Base-by-base conservation (phyloP, 2,888 invertebrate genomes). In the Clanis bilineata region DNA sequence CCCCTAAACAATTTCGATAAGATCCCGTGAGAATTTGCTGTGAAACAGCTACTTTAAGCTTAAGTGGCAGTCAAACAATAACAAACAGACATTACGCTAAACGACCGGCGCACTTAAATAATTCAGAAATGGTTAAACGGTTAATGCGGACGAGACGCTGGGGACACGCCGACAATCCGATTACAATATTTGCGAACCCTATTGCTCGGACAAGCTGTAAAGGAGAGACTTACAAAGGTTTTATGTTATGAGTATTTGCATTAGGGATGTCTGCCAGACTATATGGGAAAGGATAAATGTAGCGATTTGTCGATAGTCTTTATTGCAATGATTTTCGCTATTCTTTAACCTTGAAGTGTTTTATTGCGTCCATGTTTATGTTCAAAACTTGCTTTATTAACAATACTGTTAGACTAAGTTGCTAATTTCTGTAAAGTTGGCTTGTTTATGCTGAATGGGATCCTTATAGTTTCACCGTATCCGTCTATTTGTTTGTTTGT, bases 131-230 rank as follows among this genome's bases (percentile, higher is more conserved):
- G 63, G 65, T 70, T 47, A 51, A 51, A 57, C 56, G 47, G 51
- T 60, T 47, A 61, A 64, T 25, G 59, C 56, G 51, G 45, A 41
- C 59, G 55, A 59, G 47, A 55, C 59, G 32, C 32, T 22, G 32
- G 55, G 54, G 41, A 22, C 43, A 22, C 43, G 73, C 71, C 62
- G 69, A 70, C 72, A 78, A 81, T 79, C 80, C 75, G 77, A 79
- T 80, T 77, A 80, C 73, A 69, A 67, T 77, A 79, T 80, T 81
- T 76, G 74, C 67, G 69, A 68, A 71, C 67, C 71, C 63, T 71
- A 71, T 67, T 63, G 62, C 64, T 62, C 60, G 66, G 38, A 36
- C 58, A 62, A 65, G 68, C 68, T 68, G 71, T 63, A 62, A 63
- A 58, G 66, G 66, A 41, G 61, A 57, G 67, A 64, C 74, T 72